Evolutionary conservation across 2,113 vertebrate genomes (phyloP), one percentile per base, ranked within the genome.

Genomic region (Nicator chloris): DNA sequence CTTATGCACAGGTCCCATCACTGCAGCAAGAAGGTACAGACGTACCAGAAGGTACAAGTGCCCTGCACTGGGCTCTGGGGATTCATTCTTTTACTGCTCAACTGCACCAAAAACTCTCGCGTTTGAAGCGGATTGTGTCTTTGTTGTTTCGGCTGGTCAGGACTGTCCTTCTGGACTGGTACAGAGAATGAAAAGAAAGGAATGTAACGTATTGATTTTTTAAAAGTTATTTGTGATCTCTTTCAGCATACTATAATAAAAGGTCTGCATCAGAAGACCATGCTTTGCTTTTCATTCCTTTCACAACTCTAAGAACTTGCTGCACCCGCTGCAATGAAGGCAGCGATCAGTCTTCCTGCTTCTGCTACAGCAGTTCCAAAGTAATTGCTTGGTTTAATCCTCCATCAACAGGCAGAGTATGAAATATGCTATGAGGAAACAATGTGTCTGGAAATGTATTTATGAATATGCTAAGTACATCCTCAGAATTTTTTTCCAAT

Each of bases 191-290:
- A 77, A 90, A 76, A 66, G 18, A 82, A 26, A 50, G 85, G 78
- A 91, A 85, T 86, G 28, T 18, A 65, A 23, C 11, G 14, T 64
- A 82, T 40, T 69, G 31, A 79, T 85, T 95, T 85, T 95, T 93
- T 3, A 7, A 84, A 95, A 65, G 35, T 11, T 76, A 50, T 51
- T 88, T 85, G 21, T 61, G 7, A 15, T 51, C 21, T 39, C 39
- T 59, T 95, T 94, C 60, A 80, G 57, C 92, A 42, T 63, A 79
- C 66, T 92, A 71, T 57, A 89, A 93, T 95, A 87, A 90, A 96
- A 68, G 45, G 78, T 80, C 49, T 71, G 31, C 42, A 40, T 56
- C 90, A 76, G 90, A 93, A 80, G 45, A 84, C 31, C 8, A n/a
- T 0, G 1, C 35, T 64, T 96, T 85, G 60, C 40, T 93, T 95